Evolutionary conservation across 2,113 vertebrate species (phyloP).

Genomic region (Hystrix brachyura): DNA sequence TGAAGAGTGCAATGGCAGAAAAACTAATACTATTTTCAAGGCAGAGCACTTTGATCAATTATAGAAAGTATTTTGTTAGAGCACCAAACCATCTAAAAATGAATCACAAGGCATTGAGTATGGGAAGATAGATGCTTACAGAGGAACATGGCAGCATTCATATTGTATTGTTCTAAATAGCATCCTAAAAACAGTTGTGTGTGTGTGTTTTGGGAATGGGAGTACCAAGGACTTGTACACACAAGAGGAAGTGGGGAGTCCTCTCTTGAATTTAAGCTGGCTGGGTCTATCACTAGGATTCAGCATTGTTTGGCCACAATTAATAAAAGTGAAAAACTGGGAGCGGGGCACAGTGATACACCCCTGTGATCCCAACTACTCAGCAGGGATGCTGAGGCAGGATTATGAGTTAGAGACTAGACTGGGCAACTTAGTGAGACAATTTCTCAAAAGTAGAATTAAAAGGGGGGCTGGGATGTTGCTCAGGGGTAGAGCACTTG

Average conservation of each 20-base stretch:
- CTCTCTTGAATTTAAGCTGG: not conserved
- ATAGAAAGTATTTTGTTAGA: slow-evolving; percentile 68
- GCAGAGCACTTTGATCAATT: slow-evolving; percentile 57
- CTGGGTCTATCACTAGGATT: not conserved
- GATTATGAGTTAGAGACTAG: not conserved
- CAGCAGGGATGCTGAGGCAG: not conserved
- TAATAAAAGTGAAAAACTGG: not conserved
- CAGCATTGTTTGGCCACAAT: not conserved
- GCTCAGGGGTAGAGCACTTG: not conserved
- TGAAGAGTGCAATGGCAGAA: not conserved
- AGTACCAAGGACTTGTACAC: not conserved
- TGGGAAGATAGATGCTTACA: slow-evolving; percentile 30
- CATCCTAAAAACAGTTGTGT: not conserved
- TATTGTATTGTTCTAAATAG: not conserved
- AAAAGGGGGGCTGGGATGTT: not conserved
- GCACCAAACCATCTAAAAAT: slow-evolving; percentile 52
- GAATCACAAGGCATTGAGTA: slow-evolving; percentile 48
- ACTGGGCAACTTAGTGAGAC: not conserved
- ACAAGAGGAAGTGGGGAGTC: not conserved
- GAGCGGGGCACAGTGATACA: not conserved
- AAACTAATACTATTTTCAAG: slow-evolving; percentile 56
- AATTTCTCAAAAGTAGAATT: not conserved
- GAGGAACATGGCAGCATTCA: not conserved
- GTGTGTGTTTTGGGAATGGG: not conserved
- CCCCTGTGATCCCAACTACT: not conserved